A percentile compares a stretch with the other conserved stretches of the same genome.
Evolutionary conservation across 2,113 vertebrate genomes (phyloP).

Genomic region (Corapipo altera): DNA sequence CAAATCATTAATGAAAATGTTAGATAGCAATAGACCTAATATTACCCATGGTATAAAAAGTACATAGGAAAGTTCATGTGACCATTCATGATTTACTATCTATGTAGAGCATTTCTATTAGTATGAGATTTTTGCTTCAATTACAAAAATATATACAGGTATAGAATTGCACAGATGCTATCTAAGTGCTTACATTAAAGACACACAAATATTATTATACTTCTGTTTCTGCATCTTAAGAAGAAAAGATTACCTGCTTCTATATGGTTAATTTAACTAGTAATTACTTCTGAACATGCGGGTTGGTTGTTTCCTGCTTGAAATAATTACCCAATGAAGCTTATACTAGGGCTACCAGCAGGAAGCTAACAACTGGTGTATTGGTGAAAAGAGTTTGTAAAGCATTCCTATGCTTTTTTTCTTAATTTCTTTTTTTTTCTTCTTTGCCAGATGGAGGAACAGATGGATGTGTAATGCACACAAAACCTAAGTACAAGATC

Average conservation of each 20-base stretch:
- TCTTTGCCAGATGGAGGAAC: conserved; percentile 65
- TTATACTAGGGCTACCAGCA: conserved; percentile 35
- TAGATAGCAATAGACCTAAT: neutral
- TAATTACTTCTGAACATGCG: conserved; percentile 68
- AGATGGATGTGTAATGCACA: conserved; percentile 62
- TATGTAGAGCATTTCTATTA: neutral
- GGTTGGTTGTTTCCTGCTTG: conserved; percentile 62
- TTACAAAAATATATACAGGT: neutral
- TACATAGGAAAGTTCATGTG: neutral
- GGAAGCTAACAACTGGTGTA: conserved; percentile 60
- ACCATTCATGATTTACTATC: neutral
- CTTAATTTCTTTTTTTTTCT: neutral
- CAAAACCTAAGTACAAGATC: conserved; percentile 47
- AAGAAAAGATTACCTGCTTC: conserved; percentile 28
- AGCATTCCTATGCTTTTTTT: neutral
- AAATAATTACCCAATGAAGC: conserved; percentile 68
- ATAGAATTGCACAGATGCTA: neutral
- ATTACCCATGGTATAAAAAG: neutral
- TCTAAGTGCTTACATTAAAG: conserved; percentile 15
- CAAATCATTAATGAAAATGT: neutral
- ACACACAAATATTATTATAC: neutral
- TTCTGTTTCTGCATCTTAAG: neutral
- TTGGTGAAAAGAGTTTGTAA: conserved; percentile 44
- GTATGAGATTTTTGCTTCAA: neutral
- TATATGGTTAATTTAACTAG: conserved; percentile 69